phyloP scores from a whole-genome alignment of 2,113 vertebrate genomes.

The Noctilio leporinus region DNA sequence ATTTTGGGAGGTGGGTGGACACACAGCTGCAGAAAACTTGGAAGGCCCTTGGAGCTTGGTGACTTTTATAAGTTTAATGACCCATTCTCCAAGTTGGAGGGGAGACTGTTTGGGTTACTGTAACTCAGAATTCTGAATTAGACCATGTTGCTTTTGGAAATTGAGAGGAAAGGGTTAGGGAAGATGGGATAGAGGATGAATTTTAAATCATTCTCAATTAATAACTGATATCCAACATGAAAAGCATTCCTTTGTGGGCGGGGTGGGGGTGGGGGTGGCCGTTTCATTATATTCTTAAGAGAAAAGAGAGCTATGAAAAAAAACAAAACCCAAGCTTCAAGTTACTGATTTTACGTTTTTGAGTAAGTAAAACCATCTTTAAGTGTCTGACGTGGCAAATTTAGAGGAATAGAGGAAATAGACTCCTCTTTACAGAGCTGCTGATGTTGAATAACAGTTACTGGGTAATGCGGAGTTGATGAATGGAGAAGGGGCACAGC shows the following conservation, averaged over 20 bases:
- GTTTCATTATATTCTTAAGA: neutral
- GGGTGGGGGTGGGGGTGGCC: too few species aligned
- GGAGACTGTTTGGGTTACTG: neutral
- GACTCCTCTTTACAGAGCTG: neutral
- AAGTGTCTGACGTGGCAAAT: neutral
- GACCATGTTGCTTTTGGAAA: neutral
- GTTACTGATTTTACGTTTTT: neutral
- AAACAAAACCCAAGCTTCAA: neutral
- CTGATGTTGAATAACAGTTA: neutral
- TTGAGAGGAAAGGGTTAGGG: neutral
- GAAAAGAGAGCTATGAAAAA: neutral
- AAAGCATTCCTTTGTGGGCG: constrained; percentile 19
- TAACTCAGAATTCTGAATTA: neutral
- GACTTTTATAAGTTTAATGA: neutral
- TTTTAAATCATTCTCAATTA: constrained; percentile 4
- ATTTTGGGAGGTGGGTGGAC: neutral
- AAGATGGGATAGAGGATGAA: neutral
- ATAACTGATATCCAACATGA: neutral
- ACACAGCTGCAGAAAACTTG: neutral
- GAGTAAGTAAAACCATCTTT: constrained; percentile 4
- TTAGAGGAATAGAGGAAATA: constrained; percentile 17
- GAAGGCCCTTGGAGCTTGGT: neutral
- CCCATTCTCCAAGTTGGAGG: neutral
- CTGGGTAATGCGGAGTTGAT: neutral
- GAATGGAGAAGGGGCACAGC: neutral